Evolutionary conservation across 2,888 invertebrate genomes (phyloP).

Genomic region (Clepsis dumicolana): DNA sequence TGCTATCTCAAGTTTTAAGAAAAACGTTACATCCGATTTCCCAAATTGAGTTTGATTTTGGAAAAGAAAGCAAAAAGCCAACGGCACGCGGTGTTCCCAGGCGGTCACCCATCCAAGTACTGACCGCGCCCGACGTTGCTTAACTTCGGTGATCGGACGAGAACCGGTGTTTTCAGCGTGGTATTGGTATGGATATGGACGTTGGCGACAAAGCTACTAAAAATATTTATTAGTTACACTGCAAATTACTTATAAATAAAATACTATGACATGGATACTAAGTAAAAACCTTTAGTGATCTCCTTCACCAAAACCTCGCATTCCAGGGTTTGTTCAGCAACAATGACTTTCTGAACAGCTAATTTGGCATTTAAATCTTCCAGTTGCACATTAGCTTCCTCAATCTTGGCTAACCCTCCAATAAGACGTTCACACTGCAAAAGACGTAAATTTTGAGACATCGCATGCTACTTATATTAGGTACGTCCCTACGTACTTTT

Average conservation of each 20-base stretch:
- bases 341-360: slow-evolving; percentile 93
- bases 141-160: slow-evolving; percentile 53
- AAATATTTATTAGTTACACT: not conserved
- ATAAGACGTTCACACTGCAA: slow-evolving; percentile 88
- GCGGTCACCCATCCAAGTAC: slow-evolving; percentile 53
- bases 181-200: too few species aligned
- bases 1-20: too few species aligned
- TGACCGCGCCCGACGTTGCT: slow-evolving; percentile 51
- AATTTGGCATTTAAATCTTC: slow-evolving; percentile 92
- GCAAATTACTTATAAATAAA: not conserved
- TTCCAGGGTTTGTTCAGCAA: slow-evolving; percentile 92
- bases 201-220: slow-evolving; percentile 38
- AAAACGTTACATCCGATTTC: too few species aligned
- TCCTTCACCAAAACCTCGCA: slow-evolving; percentile 92
- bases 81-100: slow-evolving; percentile 51
- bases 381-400: slow-evolving; percentile 94
- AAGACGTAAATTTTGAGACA: not conserved
- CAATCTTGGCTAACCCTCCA: slow-evolving; percentile 93
- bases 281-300: slow-evolving; percentile 91
- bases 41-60: not conserved
- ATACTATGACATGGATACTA: too few species aligned
- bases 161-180: slow-evolving; percentile 51
- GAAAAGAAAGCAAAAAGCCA: slow-evolving; percentile 40
- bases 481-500: too few species aligned
- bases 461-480: too few species aligned